A percentile compares a stretch with the other conserved stretches of the same genome.
Conservation (phyloP, 2,797 vertebrate species). For the Coregonus sp. region DNA sequence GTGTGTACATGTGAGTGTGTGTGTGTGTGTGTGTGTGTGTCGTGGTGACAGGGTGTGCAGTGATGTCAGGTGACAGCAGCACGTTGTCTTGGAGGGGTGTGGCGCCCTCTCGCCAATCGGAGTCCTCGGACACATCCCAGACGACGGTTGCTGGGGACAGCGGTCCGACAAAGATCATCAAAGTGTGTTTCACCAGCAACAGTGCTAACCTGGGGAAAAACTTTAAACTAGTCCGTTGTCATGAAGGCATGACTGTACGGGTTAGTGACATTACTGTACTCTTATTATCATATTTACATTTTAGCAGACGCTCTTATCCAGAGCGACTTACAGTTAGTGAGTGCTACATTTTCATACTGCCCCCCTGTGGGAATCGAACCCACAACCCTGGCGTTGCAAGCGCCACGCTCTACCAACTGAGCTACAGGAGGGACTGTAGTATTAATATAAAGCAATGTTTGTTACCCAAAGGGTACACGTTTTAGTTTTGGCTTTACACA, state of each 20-base stretch:
- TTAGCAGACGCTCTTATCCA: no score
- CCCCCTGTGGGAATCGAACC: no score
- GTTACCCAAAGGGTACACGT: no score
- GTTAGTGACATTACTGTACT: constrained; percentile 46
- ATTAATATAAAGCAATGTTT: no score
- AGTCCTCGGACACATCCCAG: constrained; percentile 25
- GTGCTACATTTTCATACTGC: no score
- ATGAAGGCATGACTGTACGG: constrained; percentile 82
- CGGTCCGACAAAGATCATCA: constrained; percentile 84
- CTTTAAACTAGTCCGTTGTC: constrained; percentile 94
- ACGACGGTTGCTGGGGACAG: constrained; percentile 38
- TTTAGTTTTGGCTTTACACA: no score
- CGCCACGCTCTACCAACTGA: no score
- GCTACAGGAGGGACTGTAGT: no score
- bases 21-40: constrained; percentile 22
- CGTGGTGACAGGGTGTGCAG: constrained; percentile 28
- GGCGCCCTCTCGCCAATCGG: constrained; percentile 39
- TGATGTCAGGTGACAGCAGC: constrained; percentile 73
- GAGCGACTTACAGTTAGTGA: no score
- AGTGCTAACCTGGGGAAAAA: constrained; percentile 89
- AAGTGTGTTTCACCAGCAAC: constrained; percentile 95
- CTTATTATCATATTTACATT: neutral
- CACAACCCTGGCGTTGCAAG: no score
- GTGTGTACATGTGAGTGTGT: constrained; percentile 11
- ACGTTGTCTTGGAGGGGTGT: constrained; percentile 70